Percentiles rank a stretch among this genome's conserved stretches.
Conservation (phyloP, 2,113 vertebrate genomes). For the Noctilio leporinus region DNA sequence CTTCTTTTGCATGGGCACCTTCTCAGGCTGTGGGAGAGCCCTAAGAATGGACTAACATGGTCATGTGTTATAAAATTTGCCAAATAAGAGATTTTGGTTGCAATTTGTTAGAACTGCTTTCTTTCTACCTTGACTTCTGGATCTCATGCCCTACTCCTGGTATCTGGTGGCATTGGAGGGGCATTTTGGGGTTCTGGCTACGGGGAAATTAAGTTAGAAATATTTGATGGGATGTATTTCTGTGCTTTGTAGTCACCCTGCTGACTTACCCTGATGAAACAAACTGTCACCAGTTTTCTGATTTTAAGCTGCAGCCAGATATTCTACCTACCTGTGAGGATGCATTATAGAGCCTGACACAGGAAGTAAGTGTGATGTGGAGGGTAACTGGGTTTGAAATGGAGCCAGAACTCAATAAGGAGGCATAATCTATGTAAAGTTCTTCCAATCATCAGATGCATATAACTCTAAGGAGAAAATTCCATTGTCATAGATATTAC, state of each 20-base stretch:
- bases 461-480: not conserved
- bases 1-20: not conserved
- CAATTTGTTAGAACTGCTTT: not conserved
- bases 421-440: not conserved
- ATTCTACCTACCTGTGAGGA: not conserved
- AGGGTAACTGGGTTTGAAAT: not conserved
- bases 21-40: not conserved
- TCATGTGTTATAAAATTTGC: not conserved
- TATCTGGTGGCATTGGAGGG: not conserved
- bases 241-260: not conserved
- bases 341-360: accelerated
- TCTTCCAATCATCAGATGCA: not conserved
- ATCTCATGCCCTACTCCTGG: not conserved
- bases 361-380: not conserved
- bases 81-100: not conserved
- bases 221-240: not conserved
- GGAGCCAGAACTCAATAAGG: not conserved
- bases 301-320: too few relatives aligned
- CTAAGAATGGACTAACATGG: not conserved
- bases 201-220: not conserved
- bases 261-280: not conserved
- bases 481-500: not conserved
- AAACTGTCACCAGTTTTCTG: not conserved
- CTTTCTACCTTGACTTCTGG: not conserved
- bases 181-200: not conserved